Conservation (phyloP, 1,140 invertebrate species). For the Nebria ingens region DNA sequence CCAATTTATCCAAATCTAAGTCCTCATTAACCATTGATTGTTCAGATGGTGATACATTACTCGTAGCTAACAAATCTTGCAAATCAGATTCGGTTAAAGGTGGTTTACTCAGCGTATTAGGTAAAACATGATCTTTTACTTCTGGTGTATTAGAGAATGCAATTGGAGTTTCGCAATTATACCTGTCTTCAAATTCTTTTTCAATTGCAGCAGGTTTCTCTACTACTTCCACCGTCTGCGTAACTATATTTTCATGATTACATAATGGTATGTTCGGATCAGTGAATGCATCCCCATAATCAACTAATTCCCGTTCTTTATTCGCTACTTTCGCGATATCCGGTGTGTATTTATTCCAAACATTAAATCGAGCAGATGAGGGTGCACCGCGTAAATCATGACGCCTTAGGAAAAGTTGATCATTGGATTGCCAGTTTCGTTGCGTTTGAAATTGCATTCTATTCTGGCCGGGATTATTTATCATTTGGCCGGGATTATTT, state of each 20-base stretch:
- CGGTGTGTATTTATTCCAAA: neutral
- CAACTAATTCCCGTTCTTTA: neutral
- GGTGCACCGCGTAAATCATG: neutral
- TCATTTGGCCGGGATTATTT: too few species aligned
- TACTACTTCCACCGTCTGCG: too few species aligned
- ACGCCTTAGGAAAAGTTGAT: neutral
- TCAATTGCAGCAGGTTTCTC: too few species aligned
- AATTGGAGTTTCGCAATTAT: too few species aligned
- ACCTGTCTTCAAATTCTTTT: too few species aligned
- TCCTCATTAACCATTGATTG: slow-evolving; percentile 25
- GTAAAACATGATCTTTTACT: neutral
- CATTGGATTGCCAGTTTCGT: neutral
- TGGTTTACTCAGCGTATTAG: neutral
- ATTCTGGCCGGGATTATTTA: too few species aligned
- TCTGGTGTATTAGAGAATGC: too few species aligned
- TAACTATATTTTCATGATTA: too few species aligned
- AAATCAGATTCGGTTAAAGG: neutral
- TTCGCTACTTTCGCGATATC: neutral
- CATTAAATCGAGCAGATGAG: neutral
- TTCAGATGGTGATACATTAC: neutral
- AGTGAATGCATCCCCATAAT: neutral
- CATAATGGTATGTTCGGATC: too few species aligned
- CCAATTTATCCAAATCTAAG: slow-evolving; percentile 34
- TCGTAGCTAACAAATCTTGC: neutral
- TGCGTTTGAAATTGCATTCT: too few species aligned